These are phyloP conservation scores for Himalopsyche kuldschensis DNA, from an alignment of 2,888 invertebrate species.

Conservation along the genomic window DNA sequence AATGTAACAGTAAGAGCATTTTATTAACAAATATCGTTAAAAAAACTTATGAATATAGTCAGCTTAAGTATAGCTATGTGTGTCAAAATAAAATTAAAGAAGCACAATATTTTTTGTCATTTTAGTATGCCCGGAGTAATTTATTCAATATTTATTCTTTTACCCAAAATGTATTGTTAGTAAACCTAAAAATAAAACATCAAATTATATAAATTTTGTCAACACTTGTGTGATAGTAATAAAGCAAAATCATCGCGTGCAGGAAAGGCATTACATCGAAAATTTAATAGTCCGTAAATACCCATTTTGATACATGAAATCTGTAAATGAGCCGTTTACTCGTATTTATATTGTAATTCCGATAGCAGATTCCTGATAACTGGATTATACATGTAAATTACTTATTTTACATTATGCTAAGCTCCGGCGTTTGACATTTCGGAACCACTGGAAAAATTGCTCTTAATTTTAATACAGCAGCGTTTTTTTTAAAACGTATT, in stretches of 20 bases:
- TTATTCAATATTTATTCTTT: too few relatives aligned
- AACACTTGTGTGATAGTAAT: background rate
- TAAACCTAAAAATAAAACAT: background rate
- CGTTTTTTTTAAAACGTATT: background rate
- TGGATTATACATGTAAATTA: constrained; percentile 12
- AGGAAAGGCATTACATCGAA: background rate
- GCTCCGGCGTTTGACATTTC: background rate
- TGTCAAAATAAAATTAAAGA: too few relatives aligned
- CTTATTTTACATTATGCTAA: constrained; percentile 10
- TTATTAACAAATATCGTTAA: too few relatives aligned
- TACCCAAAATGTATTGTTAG: too few relatives aligned
- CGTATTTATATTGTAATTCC: background rate
- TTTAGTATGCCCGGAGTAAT: too few relatives aligned
- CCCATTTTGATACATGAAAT: background rate
- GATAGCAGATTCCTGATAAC: constrained; percentile 12
- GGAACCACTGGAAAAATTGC: background rate
- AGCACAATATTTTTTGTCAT: too few relatives aligned
- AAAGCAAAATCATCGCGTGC: background rate
- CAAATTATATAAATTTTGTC: background rate
- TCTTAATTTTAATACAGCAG: background rate
- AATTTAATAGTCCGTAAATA: background rate
- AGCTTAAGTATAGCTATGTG: too few relatives aligned
- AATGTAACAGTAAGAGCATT: too few relatives aligned
- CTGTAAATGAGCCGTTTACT: background rate
- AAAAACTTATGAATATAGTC: too few relatives aligned